Conservation (phyloP, 2,113 vertebrate genomes). For the Gopherus evgoodei region DNA sequence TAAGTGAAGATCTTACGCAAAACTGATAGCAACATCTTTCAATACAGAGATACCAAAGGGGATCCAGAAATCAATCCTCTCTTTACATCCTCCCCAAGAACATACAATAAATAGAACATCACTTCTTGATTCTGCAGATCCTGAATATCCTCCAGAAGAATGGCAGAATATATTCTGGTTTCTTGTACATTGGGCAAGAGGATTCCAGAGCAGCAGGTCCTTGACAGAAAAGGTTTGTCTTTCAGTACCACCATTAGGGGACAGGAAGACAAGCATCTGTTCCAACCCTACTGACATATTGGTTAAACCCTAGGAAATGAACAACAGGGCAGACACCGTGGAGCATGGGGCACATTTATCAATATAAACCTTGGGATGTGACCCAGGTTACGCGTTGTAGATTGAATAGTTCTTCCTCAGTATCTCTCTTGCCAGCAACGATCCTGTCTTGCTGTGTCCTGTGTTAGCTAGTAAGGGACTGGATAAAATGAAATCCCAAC, state of each 20-base stretch:
- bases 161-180: background rate
- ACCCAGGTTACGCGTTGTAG: fast-evolving
- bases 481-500: fast-evolving
- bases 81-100: conserved; percentile 49
- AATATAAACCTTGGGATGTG: background rate
- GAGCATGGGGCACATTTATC: background rate
- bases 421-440: background rate
- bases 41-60: background rate
- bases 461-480: background rate
- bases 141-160: conserved; percentile 60
- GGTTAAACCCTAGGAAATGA: background rate
- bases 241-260: background rate
- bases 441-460: background rate
- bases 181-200: fast-evolving
- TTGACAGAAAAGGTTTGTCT: background rate
- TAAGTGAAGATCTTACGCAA: background rate
- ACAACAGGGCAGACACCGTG: background rate
- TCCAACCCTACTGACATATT: background rate
- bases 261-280: background rate
- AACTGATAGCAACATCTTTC: background rate
- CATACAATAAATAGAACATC: background rate
- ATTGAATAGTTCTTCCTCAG: background rate
- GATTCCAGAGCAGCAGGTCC: background rate
- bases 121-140: conserved; percentile 60
- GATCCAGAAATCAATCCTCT: background rate